phyloP scores from a whole-genome alignment of 2,888 invertebrate species.

The Petrolisthes cinctipes region DNA sequence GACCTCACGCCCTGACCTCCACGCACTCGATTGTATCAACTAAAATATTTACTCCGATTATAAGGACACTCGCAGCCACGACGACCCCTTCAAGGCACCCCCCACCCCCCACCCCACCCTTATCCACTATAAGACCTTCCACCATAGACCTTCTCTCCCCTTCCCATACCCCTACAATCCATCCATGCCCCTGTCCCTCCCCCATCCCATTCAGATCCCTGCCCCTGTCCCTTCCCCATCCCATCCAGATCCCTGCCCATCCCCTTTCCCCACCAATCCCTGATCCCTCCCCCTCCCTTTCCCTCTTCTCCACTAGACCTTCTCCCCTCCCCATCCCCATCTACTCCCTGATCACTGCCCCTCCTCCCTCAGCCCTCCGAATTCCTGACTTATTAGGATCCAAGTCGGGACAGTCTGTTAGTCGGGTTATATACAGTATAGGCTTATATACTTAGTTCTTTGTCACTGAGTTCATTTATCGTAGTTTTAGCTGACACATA shows the following conservation, averaged over 20 bases:
- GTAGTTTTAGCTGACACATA: too few species aligned
- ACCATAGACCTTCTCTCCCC: not conserved
- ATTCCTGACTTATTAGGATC: too few species aligned
- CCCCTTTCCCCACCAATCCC: not conserved
- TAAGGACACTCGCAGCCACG: conserved; percentile 16
- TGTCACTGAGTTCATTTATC: too few species aligned
- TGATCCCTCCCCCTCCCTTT: not conserved
- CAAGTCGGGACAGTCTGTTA: too few species aligned
- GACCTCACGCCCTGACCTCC: conserved; percentile 1
- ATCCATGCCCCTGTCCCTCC: not conserved
- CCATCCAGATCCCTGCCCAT: not conserved
- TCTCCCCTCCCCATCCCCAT: not conserved
- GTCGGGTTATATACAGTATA: too few species aligned
- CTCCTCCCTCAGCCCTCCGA: not conserved
- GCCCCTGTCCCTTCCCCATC: not conserved
- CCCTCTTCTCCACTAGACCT: not conserved
- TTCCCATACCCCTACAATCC: not conserved
- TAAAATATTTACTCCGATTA: conserved; percentile 45
- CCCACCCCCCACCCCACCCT: not conserved
- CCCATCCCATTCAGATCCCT: not conserved
- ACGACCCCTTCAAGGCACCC: not conserved
- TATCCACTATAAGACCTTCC: not conserved
- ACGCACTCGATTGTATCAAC: conserved; percentile 42
- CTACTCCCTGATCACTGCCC: not conserved
- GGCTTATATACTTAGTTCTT: too few species aligned